phyloP scores from a whole-genome alignment of 1,140 invertebrate genomes.

The Bombus picipes region DNA sequence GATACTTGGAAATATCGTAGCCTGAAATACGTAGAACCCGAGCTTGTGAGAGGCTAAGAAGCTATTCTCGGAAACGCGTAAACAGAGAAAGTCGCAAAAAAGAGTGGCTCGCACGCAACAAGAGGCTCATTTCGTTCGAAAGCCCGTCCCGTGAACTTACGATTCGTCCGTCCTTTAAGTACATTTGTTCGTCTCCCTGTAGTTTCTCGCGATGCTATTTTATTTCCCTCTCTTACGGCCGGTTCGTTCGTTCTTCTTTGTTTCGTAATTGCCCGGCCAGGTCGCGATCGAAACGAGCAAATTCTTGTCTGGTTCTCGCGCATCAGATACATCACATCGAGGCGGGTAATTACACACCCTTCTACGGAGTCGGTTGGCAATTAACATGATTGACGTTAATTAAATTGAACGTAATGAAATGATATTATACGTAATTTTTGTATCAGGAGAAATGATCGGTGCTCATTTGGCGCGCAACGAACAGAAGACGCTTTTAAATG shows the following conservation, averaged over 20 bases:
- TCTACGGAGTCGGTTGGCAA: slow-evolving; percentile 19
- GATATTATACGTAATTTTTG: slow-evolving; percentile 37
- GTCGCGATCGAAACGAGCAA: slow-evolving; percentile 24
- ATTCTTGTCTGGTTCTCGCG: slow-evolving; percentile 5
- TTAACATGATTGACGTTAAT: slow-evolving; percentile 55
- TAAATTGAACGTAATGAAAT: slow-evolving; percentile 46
- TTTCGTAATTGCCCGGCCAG: slow-evolving; percentile 29
- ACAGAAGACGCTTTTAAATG: background rate
- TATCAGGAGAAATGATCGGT: slow-evolving; percentile 24
- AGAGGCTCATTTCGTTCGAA: background rate
- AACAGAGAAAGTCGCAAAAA: slow-evolving; percentile 25
- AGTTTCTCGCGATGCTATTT: background rate
- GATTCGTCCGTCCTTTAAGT: too few species aligned
- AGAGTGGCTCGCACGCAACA: slow-evolving; percentile 9
- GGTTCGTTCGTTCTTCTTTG: background rate
- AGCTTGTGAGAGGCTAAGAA: background rate
- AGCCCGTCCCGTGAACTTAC: background rate
- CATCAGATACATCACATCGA: slow-evolving; percentile 23
- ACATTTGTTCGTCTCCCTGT: background rate
- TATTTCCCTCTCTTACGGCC: too few species aligned
- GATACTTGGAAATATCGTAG: background rate
- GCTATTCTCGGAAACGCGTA: background rate
- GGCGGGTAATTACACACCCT: slow-evolving; percentile 42
- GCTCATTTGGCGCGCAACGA: background rate
- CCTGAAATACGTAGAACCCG: background rate